A percentile compares a stretch with the other conserved stretches of the same genome.
phyloP scores from a whole-genome alignment of 2,113 vertebrate species.

The Prionailurus viverrinus region DNA sequence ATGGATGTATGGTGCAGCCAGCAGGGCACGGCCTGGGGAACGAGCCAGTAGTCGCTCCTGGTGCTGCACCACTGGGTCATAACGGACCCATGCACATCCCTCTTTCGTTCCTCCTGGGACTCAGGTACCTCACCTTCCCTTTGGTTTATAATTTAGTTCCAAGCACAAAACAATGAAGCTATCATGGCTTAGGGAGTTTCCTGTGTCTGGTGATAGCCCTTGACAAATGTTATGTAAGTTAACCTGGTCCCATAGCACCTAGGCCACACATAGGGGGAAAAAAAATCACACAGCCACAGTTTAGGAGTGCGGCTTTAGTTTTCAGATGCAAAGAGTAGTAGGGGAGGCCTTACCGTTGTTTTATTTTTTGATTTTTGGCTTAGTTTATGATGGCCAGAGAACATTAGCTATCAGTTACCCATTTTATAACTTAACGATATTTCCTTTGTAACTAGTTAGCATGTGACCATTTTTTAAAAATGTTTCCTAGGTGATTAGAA shows the following conservation, averaged over 20 bases:
- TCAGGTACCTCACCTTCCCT: conserved; percentile 23
- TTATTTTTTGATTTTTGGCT: conserved; percentile 61
- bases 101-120: not conserved
- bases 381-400: conserved; percentile 5
- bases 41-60: not conserved
- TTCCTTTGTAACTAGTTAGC: conserved; percentile 30
- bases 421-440: not conserved
- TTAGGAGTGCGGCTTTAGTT: conserved; percentile 46
- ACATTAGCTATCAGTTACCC: not conserved
- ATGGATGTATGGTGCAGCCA: not conserved
- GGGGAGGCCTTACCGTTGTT: not conserved
- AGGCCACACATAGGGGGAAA: conserved; percentile 11
- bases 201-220: conserved; percentile 57
- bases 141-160: conserved; percentile 65
- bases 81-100: not conserved
- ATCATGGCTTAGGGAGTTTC: conserved; percentile 57
- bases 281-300: conserved; percentile 16
- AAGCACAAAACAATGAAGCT: conserved; percentile 71
- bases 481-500: conserved; percentile 2
- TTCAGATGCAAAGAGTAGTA: conserved; percentile 25
- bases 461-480: not conserved
- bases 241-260: conserved; percentile 53
- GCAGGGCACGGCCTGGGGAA: not conserved
- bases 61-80: not conserved
- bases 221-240: conserved; percentile 65